These are phyloP conservation scores for Mactromeris polynyma DNA, from an alignment of 2,888 invertebrate genomes.

Conservation along the genomic window DNA sequence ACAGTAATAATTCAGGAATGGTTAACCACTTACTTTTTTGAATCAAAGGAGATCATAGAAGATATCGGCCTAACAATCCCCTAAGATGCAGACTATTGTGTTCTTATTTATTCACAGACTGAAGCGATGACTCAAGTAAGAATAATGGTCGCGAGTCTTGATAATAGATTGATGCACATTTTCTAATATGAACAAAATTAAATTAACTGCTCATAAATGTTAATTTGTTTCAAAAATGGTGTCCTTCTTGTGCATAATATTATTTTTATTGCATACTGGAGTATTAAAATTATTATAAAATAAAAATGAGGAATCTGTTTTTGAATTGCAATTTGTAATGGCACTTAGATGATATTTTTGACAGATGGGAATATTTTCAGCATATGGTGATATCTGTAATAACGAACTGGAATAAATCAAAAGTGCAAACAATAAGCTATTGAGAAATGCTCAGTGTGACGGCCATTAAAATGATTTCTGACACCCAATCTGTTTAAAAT, in stretches of 20 bases:
- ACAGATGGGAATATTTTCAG: not conserved
- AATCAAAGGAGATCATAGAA: no score
- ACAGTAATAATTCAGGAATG: no score
- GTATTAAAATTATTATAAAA: not conserved
- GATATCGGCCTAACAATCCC: no score
- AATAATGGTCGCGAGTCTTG: no score
- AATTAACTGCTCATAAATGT: not conserved
- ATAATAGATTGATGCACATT: no score
- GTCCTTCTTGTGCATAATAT: not conserved
- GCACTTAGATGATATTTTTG: not conserved
- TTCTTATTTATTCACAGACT: no score
- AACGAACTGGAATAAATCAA: not conserved
- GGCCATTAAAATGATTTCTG: conserved; percentile 6
- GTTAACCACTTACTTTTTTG: no score
- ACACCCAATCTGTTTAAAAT: conserved; percentile 7
- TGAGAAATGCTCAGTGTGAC: not conserved
- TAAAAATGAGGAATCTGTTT: not conserved
- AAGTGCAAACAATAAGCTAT: conserved; percentile 18
- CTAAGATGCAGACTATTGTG: no score
- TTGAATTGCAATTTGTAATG: not conserved
- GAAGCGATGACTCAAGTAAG: no score
- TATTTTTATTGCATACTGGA: no score
- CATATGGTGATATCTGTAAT: not conserved
- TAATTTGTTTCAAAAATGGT: not conserved
- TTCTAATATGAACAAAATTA: no score